Percentiles rank a stretch among this genome's conserved stretches.
These are phyloP conservation scores for Tetranychus urticae DNA, from an alignment of 1,140 invertebrate species.

Conservation along the genomic window DNA sequence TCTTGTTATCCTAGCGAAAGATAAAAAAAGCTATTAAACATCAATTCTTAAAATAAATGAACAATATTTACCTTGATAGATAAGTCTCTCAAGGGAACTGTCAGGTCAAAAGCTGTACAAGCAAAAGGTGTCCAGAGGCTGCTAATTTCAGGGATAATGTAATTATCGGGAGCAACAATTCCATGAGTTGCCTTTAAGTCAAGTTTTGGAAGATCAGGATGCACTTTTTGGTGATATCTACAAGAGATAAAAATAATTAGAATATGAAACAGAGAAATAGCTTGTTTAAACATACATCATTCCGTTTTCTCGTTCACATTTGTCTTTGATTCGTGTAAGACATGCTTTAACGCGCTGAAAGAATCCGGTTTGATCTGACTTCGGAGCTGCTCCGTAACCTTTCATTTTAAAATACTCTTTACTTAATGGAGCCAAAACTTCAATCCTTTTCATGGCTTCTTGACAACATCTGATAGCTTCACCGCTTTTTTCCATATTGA, in stretches of 20 bases:
- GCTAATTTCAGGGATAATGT: constrained; percentile 27
- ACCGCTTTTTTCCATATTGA: constrained; percentile 42
- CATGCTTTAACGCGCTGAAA: constrained; percentile 34
- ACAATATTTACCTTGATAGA: not conserved
- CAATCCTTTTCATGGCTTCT: constrained; percentile 31
- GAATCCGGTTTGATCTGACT: constrained; percentile 38
- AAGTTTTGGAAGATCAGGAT: constrained; percentile 32
- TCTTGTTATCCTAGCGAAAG: not conserved
- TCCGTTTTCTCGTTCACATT: constrained; percentile 44
- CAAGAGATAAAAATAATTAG: constrained; percentile 5
- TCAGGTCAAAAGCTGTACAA: constrained; percentile 27
- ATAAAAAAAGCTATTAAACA: not conserved
- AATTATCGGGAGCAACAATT: constrained; percentile 37
- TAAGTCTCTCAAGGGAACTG: not conserved
- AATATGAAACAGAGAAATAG: not conserved
- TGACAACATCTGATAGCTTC: constrained; percentile 37
- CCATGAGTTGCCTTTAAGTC: constrained; percentile 42
- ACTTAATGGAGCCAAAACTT: constrained; percentile 25
- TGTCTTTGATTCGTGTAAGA: constrained; percentile 36
- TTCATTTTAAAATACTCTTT: constrained; percentile 34
- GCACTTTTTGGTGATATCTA: constrained; percentile 41
- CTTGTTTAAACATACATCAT: constrained; percentile 31
- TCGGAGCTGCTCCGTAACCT: constrained; percentile 32
- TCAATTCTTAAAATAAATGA: not conserved
- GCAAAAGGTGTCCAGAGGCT: constrained; percentile 31